phyloP scores from a whole-genome alignment of 2,797 vertebrate genomes.

The Platalea minor region DNA sequence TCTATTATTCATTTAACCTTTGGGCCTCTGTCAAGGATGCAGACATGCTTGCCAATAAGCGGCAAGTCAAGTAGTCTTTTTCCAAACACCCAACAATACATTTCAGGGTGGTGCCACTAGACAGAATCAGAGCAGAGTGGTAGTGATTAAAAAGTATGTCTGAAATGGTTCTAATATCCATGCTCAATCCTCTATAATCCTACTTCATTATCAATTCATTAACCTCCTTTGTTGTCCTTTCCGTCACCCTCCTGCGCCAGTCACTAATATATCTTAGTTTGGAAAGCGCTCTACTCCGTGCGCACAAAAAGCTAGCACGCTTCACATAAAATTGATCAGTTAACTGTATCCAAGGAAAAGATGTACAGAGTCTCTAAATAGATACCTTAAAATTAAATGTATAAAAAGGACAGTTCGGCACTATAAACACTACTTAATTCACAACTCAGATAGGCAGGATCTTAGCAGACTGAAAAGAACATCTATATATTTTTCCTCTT shows the following conservation, averaged over 20 bases:
- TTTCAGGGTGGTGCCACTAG: conserved; percentile 12
- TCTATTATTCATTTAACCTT: not conserved
- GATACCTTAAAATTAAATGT: not conserved
- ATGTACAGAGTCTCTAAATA: not conserved
- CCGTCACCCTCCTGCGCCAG: conserved; percentile 55
- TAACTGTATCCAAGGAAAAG: conserved; percentile 60
- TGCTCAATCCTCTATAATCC: conserved; percentile 49
- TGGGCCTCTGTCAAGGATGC: not conserved
- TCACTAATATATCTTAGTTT: conserved; percentile 45
- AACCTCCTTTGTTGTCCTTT: conserved; percentile 65
- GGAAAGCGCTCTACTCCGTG: conserved; percentile 17
- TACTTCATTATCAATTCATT: conserved; percentile 64
- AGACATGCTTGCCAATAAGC: not conserved
- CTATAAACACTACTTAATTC: not conserved
- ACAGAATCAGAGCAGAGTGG: not conserved
- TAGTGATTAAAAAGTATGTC: conserved; percentile 35
- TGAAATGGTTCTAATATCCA: conserved; percentile 41
- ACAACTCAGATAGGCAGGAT: not conserved
- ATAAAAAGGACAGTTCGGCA: not conserved
- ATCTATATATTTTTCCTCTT: not conserved
- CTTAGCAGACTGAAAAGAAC: not conserved
- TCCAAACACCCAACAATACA: not conserved
- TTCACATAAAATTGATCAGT: conserved; percentile 50
- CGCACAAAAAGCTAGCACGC: conserved; percentile 43
- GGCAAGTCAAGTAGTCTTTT: not conserved